Evolutionary conservation across 2,797 vertebrate genomes (phyloP), one percentile per base, ranked within the genome.

Genomic region (Crenuchus spilurus): DNA sequence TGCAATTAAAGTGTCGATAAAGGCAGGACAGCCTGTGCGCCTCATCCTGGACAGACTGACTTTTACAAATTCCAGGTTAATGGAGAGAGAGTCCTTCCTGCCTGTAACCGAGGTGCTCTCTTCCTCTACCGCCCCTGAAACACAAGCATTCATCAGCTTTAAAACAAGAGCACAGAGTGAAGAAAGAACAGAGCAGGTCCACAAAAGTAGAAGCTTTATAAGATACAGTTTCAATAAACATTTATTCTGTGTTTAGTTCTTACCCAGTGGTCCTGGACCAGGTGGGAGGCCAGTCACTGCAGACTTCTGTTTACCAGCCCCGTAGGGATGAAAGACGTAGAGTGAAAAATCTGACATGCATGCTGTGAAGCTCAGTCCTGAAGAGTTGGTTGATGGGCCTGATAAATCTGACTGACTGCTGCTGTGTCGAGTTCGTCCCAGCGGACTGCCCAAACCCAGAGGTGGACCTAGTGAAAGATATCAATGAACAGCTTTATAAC

Each of bases 311-410:
- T 99, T 99, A 1, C 98, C 98, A 22, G 98, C 96, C 70, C 98
- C 98, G 0, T 99, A 99, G 0, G 97, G 97, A 85, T 99, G 97
- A 85, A 99, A 99, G 24, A 99, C 97, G 0, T 95, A 99, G 4
- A 99, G 94, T 33, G 98, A 99, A 72, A 99, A 99, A 88, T 99
- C 97, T 0, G 97, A 99, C 98, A 99, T 99, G 90, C 97, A 99
- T 52, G 98, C 98, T 0, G 97, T 99, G 80, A 99, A 99, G 89
- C 98, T 99, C 84, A 99, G 89, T 70, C 97, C 98, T 0, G 97
- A 99, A 8, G 98, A 97, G 84, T 92, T 98, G 80, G 90, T 92
- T 24, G 94, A 92, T 35, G 96, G 89, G 24, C 87, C 91, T 0
- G 92, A 94, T 80, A 99, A 90, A 85, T 99, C 98, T 0, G 97